These are phyloP conservation scores for Chironomus striatipennis DNA, from an alignment of 1,140 invertebrate genomes.

Conservation along the genomic window DNA sequence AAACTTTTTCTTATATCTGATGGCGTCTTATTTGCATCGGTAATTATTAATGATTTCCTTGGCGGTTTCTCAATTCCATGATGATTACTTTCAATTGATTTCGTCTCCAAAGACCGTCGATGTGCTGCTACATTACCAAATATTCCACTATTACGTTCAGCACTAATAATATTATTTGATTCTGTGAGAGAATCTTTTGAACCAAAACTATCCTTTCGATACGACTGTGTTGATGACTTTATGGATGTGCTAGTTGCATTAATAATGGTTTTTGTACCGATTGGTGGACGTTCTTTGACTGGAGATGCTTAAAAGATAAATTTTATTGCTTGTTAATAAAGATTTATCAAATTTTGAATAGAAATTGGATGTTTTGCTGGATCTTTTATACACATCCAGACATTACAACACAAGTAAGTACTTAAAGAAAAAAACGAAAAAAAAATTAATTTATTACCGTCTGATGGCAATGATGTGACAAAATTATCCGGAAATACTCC, in stretches of 20 bases:
- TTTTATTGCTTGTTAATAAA: too few relatives aligned
- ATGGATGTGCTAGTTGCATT: slow-evolving; percentile 14
- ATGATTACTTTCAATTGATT: slow-evolving; percentile 34
- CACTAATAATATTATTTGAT: slow-evolving; percentile 29
- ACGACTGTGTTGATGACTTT: slow-evolving; percentile 28
- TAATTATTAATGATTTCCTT: slow-evolving; percentile 27
- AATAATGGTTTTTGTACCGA: slow-evolving; percentile 1
- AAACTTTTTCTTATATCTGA: slow-evolving; percentile 36
- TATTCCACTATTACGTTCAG: slow-evolving; percentile 33
- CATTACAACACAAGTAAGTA: too few relatives aligned
- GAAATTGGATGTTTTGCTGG: not conserved
- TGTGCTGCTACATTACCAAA: slow-evolving; percentile 42
- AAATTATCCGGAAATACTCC: slow-evolving; percentile 98
- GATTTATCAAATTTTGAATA: too few relatives aligned
- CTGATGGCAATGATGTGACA: slow-evolving; percentile 56
- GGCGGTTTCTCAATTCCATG: slow-evolving; percentile 32
- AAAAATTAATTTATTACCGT: slow-evolving; percentile 36
- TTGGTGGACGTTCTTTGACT: slow-evolving; percentile 17
- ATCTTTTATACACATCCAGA: too few relatives aligned
- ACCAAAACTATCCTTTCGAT: slow-evolving; percentile 39
- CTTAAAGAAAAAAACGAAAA: not conserved
- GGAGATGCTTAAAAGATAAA: slow-evolving; percentile 17
- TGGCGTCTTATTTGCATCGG: slow-evolving; percentile 18
- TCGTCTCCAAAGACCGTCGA: slow-evolving; percentile 44
- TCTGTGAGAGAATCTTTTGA: slow-evolving; percentile 39